A percentile compares a stretch with the other conserved stretches of the same genome.
phyloP scores from a whole-genome alignment of 2,888 invertebrate genomes.

The Nomada goodeniana region DNA sequence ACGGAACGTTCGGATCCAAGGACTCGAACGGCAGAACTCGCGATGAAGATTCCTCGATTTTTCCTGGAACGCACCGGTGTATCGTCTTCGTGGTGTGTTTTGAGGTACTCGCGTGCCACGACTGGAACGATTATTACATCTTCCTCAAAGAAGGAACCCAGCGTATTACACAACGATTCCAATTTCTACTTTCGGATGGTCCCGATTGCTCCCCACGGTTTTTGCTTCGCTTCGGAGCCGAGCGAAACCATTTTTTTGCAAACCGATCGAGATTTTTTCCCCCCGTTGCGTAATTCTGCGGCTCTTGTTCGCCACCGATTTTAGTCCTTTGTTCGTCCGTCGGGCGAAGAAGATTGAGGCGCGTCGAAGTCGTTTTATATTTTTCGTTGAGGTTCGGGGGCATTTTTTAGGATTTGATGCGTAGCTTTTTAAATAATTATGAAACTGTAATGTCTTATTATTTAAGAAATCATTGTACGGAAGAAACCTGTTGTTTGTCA shows the following conservation, averaged over 20 bases:
- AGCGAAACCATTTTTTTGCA: neutral
- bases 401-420: no score
- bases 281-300: neutral
- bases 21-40: neutral
- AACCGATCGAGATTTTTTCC: neutral
- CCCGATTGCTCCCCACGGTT: neutral
- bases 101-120: constrained; percentile 60
- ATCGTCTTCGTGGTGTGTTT: constrained; percentile 11
- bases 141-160: constrained; percentile 39
- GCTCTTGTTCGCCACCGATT: neutral
- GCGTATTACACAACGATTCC: constrained; percentile 58
- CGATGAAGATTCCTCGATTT: constrained; percentile 39
- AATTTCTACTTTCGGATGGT: constrained; percentile 13
- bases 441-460: no score
- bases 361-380: neutral
- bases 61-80: constrained; percentile 52
- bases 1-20: constrained; percentile 32
- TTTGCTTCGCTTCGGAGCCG: neutral
- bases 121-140: constrained; percentile 50
- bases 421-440: no score
- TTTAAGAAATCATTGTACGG: no score
- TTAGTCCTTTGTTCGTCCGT: neutral
- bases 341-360: neutral
- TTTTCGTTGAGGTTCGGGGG: no score
- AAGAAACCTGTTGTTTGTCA: no score